phyloP scores from a whole-genome alignment of 2,113 vertebrate genomes.

The Dicaeum eximium region DNA sequence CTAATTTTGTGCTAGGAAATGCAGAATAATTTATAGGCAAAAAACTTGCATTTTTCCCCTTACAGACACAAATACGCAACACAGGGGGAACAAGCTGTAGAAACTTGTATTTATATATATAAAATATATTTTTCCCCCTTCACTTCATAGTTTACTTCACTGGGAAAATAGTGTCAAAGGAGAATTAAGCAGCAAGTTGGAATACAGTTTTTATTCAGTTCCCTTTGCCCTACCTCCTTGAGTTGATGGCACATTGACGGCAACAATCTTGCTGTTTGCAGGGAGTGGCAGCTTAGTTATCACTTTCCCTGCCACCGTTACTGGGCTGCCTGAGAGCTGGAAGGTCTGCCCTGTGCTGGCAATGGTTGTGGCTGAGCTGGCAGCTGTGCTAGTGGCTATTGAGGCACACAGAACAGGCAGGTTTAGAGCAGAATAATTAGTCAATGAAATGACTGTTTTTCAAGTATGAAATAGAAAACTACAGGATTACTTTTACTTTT shows the following conservation, averaged over 20 bases:
- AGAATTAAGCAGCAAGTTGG: conserved; percentile 63
- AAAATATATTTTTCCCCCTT: not conserved
- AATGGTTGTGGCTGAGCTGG: conserved; percentile 83
- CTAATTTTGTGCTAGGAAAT: conserved; percentile 41
- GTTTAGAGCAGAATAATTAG: conserved; percentile 71
- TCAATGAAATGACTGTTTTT: conserved; percentile 60
- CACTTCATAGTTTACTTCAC: not conserved
- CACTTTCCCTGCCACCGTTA: conserved; percentile 92
- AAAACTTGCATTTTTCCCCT: not conserved
- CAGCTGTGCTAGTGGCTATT: conserved; percentile 86
- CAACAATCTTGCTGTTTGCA: conserved; percentile 99
- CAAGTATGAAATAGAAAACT: conserved; percentile 34
- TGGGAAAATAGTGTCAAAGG: conserved; percentile 26
- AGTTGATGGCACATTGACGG: conserved; percentile 94
- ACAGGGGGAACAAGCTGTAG: not conserved
- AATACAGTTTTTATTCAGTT: conserved; percentile 26
- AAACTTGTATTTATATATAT: not conserved
- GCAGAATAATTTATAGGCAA: conserved; percentile 44
- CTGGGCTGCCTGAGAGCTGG: conserved; percentile 92
- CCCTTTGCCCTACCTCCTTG: conserved; percentile 90
- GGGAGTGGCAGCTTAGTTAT: conserved; percentile 96
- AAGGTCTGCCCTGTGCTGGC: conserved; percentile 92
- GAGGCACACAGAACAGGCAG: conserved; percentile 78
- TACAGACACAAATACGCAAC: not conserved
- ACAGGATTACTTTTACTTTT: not conserved